Conservation (phyloP, 1,140 invertebrate species). For the Drosophila ohnishii region DNA sequence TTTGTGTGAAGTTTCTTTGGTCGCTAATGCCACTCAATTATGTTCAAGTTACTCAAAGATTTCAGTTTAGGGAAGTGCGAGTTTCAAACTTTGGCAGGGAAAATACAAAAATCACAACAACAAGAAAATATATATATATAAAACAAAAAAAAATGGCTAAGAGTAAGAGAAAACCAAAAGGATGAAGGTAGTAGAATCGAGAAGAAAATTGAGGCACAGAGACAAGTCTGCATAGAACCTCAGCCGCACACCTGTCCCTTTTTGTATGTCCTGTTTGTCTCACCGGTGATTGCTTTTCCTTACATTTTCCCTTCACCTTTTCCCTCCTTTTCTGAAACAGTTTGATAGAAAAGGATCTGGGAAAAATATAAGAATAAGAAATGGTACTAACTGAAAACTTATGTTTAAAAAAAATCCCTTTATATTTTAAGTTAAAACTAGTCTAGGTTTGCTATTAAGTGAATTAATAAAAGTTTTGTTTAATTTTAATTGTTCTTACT, state of each 20-base stretch:
- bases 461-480: too few relatives aligned
- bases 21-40: slow-evolving; percentile 39
- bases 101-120: background rate
- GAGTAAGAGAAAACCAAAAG: background rate
- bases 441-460: too few relatives aligned
- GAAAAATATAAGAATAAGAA: background rate
- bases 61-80: slow-evolving; percentile 22
- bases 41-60: slow-evolving; percentile 26
- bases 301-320: background rate
- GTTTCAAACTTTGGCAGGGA: slow-evolving; percentile 4
- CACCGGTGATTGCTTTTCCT: background rate
- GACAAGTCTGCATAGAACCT: slow-evolving; percentile 1
- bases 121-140: too few relatives aligned
- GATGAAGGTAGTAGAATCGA: slow-evolving; percentile 1
- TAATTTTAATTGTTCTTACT: too few relatives aligned
- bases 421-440: too few relatives aligned
- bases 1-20: slow-evolving; percentile 23
- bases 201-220: background rate
- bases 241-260: slow-evolving; percentile 14
- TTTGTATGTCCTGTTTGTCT: background rate
- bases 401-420: too few relatives aligned
- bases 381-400: background rate
- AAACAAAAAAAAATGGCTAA: background rate
- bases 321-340: background rate
- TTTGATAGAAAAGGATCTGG: background rate